These are phyloP conservation scores for Drosophila quadrilineata DNA, from an alignment of 1,140 invertebrate genomes.

Conservation along the genomic window DNA sequence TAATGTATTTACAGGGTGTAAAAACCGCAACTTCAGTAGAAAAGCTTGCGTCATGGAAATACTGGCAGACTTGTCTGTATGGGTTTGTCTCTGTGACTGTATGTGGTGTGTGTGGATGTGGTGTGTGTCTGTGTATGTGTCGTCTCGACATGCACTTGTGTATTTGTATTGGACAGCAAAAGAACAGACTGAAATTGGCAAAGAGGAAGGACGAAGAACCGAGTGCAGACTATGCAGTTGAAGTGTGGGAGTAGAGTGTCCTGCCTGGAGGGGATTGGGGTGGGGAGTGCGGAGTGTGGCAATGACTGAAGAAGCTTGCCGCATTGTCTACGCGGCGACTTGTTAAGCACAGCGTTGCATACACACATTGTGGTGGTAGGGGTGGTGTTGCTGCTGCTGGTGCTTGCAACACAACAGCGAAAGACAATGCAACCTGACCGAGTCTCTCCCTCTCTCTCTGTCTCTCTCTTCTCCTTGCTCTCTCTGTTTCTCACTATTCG, in stretches of 20 bases:
- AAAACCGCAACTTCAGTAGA: constrained; percentile 56
- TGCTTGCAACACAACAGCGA: constrained; percentile 16
- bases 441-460: too few species aligned
- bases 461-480: not conserved
- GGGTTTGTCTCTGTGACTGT: too few species aligned
- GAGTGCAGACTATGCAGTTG: too few species aligned
- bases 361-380: constrained; percentile 8
- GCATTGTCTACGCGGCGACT: constrained; percentile 54
- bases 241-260: too few species aligned
- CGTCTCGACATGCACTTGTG: constrained; percentile 24
- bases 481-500: not conserved
- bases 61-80: constrained; percentile 23
- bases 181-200: constrained; percentile 11
- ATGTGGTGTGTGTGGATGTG: not conserved
- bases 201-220: not conserved
- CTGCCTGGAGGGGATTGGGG: not conserved
- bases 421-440: constrained; percentile 16
- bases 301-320: constrained; percentile 18
- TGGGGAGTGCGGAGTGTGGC: not conserved
- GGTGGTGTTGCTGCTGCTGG: not conserved
- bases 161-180: constrained; percentile 21
- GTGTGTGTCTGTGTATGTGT: constrained; percentile 6
- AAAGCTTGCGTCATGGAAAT: constrained; percentile 58
- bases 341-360: constrained; percentile 44
- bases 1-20: constrained; percentile 22